Percentiles rank a stretch among this genome's conserved stretches.
Conservation (phyloP, 2,888 invertebrate genomes). For the Oscheius sp. region DNA sequence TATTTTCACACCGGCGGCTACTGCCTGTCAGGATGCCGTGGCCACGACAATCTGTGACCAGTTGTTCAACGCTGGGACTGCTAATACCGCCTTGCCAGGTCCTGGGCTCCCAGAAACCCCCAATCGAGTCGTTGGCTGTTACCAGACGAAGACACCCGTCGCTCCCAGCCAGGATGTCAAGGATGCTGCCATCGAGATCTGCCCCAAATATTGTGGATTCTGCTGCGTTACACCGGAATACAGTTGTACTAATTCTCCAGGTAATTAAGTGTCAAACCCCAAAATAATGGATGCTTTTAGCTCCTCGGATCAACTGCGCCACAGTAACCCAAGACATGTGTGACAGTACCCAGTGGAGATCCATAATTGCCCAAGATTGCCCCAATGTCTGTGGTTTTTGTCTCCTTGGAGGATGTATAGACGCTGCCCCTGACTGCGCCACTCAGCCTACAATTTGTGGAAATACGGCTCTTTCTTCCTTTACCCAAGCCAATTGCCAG, state of each 20-base stretch:
- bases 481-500: conserved; percentile 5
- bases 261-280: no score
- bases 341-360: conserved; percentile 7
- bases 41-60: background rate
- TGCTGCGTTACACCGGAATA: conserved; percentile 7
- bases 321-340: conserved; percentile 21
- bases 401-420: conserved; percentile 7
- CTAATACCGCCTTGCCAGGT: background rate
- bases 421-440: conserved; percentile 6
- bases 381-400: conserved; percentile 33
- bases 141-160: background rate
- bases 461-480: background rate
- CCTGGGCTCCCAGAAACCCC: background rate
- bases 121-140: background rate
- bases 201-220: conserved; percentile 15
- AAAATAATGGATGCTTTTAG: conserved; percentile 2
- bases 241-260: conserved; percentile 4
- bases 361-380: conserved; percentile 24
- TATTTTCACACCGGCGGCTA: background rate
- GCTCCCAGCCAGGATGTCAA: conserved; percentile 7
- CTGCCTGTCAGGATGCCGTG: background rate
- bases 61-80: background rate
- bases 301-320: conserved; percentile 20
- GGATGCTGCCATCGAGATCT: background rate
- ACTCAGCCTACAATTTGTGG: background rate